phyloP scores from a whole-genome alignment of 2,113 vertebrate species.

The Thamnaconus septentrionalis region DNA sequence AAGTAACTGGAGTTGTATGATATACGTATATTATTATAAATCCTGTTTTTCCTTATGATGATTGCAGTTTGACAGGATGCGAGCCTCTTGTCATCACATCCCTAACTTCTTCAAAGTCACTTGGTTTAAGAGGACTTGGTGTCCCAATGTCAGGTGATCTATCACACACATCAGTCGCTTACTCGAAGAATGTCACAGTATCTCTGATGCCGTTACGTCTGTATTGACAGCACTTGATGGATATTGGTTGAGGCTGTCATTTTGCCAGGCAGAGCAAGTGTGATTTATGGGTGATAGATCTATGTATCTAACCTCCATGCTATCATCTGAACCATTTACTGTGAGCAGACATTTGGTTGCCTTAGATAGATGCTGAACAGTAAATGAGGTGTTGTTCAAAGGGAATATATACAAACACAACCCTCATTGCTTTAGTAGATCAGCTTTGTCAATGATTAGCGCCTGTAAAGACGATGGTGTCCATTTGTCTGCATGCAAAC shows the following conservation, averaged over 20 bases:
- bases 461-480: too few species aligned
- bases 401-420: constrained; percentile 18
- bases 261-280: neutral
- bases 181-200: neutral
- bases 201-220: neutral
- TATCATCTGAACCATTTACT: too few species aligned
- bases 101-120: too few species aligned
- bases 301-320: too few species aligned
- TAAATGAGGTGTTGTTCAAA: constrained; percentile 16
- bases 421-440: constrained; percentile 18
- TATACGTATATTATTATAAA: too few species aligned
- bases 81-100: too few species aligned
- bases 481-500: too few species aligned
- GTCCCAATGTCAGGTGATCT: too few species aligned
- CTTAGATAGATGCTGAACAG: constrained; percentile 10
- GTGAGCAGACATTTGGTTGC: constrained; percentile 10
- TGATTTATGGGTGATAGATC: neutral
- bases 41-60: too few species aligned
- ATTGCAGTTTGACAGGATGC: too few species aligned
- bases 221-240: neutral
- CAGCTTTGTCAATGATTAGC: neutral
- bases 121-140: too few species aligned
- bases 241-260: neutral
- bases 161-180: neutral
- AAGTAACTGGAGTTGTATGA: too few species aligned